These are phyloP conservation scores for Chanos chanos DNA, from an alignment of 2,797 vertebrate species.

Conservation along the genomic window DNA sequence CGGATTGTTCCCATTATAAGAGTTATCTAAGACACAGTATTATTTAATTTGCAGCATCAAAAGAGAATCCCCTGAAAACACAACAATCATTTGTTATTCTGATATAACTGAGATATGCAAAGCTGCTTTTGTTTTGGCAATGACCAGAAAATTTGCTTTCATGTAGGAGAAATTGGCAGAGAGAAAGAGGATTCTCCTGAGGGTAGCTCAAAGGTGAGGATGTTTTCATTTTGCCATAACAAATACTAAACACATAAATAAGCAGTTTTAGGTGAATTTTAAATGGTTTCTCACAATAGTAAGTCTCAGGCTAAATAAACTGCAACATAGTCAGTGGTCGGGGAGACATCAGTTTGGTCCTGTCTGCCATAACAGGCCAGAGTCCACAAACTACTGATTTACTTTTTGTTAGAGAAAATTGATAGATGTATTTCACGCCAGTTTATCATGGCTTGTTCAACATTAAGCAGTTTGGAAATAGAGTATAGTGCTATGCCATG, in stretches of 20 bases:
- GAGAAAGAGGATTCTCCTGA: conserved; percentile 74
- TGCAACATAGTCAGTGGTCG: not conserved
- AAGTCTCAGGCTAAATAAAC: conserved; percentile 15
- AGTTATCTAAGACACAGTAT: no score
- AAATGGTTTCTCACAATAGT: no score
- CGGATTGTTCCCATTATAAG: no score
- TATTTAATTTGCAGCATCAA: no score
- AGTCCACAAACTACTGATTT: no score
- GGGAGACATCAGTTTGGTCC: conserved; percentile 1
- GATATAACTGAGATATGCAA: not conserved
- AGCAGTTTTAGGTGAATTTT: no score
- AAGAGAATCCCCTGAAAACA: no score
- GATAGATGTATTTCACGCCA: no score
- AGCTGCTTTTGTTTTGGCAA: not conserved
- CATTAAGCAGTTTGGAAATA: not conserved
- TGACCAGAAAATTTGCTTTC: conserved; percentile 1
- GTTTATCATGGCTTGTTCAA: no score
- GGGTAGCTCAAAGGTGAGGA: conserved; percentile 75
- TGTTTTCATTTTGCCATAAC: conserved; percentile 1
- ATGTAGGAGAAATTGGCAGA: conserved; percentile 69
- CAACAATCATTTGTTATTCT: no score
- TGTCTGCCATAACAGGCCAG: no score
- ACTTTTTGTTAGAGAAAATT: no score
- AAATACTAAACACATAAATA: not conserved
- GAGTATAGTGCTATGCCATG: not conserved